Base-by-base conservation (phyloP, 2,113 vertebrate species). In the Potamarius usumacintae region DNA sequence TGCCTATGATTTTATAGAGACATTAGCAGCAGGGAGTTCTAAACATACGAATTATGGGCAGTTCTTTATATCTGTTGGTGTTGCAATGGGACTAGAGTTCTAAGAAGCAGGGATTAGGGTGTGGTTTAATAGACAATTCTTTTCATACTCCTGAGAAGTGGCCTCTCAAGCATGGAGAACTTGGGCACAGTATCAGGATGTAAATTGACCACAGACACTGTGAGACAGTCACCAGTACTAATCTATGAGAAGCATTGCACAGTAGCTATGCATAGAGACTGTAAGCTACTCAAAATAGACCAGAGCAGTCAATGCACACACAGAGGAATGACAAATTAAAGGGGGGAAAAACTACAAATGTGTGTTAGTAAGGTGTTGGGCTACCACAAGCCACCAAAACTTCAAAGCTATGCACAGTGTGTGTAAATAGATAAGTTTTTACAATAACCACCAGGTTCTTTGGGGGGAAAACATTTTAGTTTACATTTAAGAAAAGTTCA, bases 31-130 rank as follows among this genome's bases (percentile, higher is more conserved):
- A 72, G 83, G 79, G 74, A 50, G 83, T 69, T 78, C 86, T 80
- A 88, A 85, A 91, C 91, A 91, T 90, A 91, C 89, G 67, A 91
- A 94, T 90, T 92, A 89, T 92, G 92, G 91, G 84, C 80, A 53
- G 72, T 88, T 87, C 60, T 93, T 92, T 88, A 91, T 90, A 91
- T 83, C 84, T 89, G 84, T 48, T 91, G 89, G 88, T 92, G 92
- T 89, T 85, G 85, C 86, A 79, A 85, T 87, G 82, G 90, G 34
- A 87, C 20, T 11, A 11, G 52, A 80, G 48, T 76, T 87, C 81
- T 82, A 71, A 74, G 50, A 83, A 65, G n/a, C 69, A 83, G 58
- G 58, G 15, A 87, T 65, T 52, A 87, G 65, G 55, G 42, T 88
- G 77, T 81, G 74, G 42, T 88, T 83, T 72, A 57, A 17, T 42